phyloP scores from a whole-genome alignment of 1,140 invertebrate genomes.

The Papilio helenus region DNA sequence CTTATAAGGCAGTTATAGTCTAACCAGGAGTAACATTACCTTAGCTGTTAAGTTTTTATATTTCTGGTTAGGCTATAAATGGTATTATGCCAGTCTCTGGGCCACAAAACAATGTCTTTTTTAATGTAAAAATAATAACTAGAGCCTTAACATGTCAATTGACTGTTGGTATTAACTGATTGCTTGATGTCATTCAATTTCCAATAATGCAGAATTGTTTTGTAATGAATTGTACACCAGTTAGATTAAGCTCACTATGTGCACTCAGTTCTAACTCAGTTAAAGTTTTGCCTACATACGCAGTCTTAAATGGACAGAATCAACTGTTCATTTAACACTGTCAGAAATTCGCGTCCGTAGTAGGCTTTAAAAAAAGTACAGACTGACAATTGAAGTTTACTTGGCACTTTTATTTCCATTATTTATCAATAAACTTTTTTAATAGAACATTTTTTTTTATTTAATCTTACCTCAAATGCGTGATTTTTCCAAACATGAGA shows the following conservation, averaged over 20 bases:
- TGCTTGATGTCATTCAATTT: background rate
- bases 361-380: background rate
- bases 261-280: too few species aligned
- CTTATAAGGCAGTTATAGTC: too few species aligned
- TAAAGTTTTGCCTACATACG: too few species aligned
- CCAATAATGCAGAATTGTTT: background rate
- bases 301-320: too few species aligned
- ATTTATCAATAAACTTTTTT: constrained; percentile 8
- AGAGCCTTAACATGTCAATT: constrained; percentile 18
- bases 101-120: background rate
- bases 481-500: too few species aligned
- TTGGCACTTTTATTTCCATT: background rate
- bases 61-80: too few species aligned
- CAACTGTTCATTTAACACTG: too few species aligned
- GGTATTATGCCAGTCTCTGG: too few species aligned
- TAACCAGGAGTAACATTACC: too few species aligned
- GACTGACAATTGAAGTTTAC: constrained; percentile 3
- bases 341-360: too few species aligned
- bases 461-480: background rate
- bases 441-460: background rate
- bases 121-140: background rate
- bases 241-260: background rate
- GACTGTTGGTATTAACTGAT: constrained; percentile 9
- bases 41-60: too few species aligned
- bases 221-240: background rate